A percentile compares a stretch with the other conserved stretches of the same genome.
Evolutionary conservation across 2,797 vertebrate species (phyloP).

Genomic region (Anabas testudineus): DNA sequence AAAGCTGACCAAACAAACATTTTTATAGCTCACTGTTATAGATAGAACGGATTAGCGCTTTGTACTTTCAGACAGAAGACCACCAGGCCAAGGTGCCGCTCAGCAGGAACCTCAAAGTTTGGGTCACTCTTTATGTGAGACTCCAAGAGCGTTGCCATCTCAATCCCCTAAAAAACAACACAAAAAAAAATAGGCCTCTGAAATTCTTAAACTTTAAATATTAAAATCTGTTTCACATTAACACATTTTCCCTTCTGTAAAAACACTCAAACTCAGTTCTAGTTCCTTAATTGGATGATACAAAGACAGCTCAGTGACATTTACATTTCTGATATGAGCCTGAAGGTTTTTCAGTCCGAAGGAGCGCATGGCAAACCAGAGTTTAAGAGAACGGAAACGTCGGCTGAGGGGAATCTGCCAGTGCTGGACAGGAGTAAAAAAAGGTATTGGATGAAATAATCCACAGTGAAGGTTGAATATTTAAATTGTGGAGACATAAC

Average conservation of each 20-base stretch:
- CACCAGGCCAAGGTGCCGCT: conserved; percentile 94
- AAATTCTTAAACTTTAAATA: background rate
- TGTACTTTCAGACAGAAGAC: conserved; percentile 93
- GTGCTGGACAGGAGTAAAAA: conserved; percentile 80
- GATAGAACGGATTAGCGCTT: background rate
- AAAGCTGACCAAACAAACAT: background rate
- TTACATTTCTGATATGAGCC: conserved; percentile 92
- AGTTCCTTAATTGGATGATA: background rate
- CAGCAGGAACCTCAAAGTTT: conserved; percentile 93
- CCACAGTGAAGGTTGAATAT: background rate
- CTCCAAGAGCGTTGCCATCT: conserved; percentile 95
- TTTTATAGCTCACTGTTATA: background rate
- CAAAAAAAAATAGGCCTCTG: background rate
- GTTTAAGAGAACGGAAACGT: conserved; percentile 95
- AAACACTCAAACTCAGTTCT: background rate
- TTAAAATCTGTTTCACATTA: background rate
- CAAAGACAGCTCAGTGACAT: conserved; percentile 35
- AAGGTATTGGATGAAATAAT: background rate
- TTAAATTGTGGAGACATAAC: background rate
- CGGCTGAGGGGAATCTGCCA: conserved; percentile 98
- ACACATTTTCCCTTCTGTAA: background rate
- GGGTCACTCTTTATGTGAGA: conserved; percentile 89
- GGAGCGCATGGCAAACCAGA: conserved; percentile 97
- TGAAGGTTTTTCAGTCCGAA: conserved; percentile 96
- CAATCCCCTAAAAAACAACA: conserved; percentile 86